Base-by-base conservation (phyloP, 2,888 invertebrate genomes). In the Celastrina argiolus region DNA sequence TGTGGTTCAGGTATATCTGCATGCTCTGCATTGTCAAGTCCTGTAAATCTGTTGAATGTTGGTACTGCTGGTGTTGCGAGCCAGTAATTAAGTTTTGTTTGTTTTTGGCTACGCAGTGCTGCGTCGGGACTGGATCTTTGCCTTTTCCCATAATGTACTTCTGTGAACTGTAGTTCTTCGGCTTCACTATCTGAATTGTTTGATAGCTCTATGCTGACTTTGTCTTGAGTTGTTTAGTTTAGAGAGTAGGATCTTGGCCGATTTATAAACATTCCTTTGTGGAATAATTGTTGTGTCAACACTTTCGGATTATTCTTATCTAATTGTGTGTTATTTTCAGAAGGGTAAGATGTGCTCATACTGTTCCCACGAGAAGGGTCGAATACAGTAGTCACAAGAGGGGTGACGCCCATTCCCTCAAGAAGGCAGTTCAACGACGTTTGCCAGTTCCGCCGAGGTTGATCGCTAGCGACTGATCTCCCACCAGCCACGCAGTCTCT, bases 401-500 rank as follows among this genome's bases (percentile, higher is more conserved):
- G 56, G 68, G 70, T 72, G 69, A 73, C 71, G 70, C 73, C 71
- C 18, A 61, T 61, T 61, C 61, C 65, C 42, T 36, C 14, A 59
- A 65, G 67, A 69, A 68, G 69, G 67, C n/a, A 67, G 39, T 68
- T 34, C 69, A 71, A 70, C 67, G 64, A 58, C 64, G 72, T 70
- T 71, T 66, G 64, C 69, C 70, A 58, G 63, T 67, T 71, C 67
- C 72, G 36, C 22, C 56, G 66, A 70, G 66, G 70, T 70, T 69
- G 70, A 65, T 2, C 69, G 69, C 67, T 73, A 6, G 34, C 0
- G 28, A 69, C 71, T 71, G 65, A 42, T 64, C 66, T 66, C 67
- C 71, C 63, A 56, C 58, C 56, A 73, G 71, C 63, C 71, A 69
- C 69, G 42, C 73, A 72, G 41, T 69, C 65, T 68, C 70, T 61